Conservation (phyloP, 2,888 invertebrate species). For the Caenorhabditis panamensis region DNA sequence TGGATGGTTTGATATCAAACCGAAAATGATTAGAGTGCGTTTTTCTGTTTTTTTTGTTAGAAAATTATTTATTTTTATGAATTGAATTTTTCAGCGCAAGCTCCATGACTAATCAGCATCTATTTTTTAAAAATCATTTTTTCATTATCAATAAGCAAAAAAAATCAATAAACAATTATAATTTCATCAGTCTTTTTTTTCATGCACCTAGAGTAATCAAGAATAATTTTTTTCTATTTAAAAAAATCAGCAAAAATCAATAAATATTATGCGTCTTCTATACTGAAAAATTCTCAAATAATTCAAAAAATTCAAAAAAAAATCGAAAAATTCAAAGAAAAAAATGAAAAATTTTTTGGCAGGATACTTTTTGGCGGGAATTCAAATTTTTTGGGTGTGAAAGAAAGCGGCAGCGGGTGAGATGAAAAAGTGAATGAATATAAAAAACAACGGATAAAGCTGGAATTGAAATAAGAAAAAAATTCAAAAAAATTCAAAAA, state of each 20-base stretch:
- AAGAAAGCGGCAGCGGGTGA: conserved; percentile 44
- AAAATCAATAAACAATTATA: neutral
- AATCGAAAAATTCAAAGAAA: neutral
- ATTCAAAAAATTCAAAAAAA: neutral
- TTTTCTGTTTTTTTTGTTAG: neutral
- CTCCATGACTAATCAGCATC: conserved; percentile 31
- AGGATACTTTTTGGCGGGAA: too few species aligned
- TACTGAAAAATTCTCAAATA: neutral
- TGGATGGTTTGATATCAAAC: conserved; percentile 46
- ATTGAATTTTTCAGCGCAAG: conserved; percentile 38
- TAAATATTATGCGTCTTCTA: conserved; percentile 42
- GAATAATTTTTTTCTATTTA: neutral
- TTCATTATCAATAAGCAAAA: neutral
- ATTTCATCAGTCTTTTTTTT: neutral
- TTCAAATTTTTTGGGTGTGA: too few species aligned
- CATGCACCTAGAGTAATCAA: neutral
- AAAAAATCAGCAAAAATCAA: conserved; percentile 9
- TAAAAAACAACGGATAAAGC: neutral
- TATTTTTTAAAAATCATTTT: conserved; percentile 2
- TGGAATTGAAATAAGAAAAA: neutral
- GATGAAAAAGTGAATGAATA: neutral
- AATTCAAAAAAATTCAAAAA: neutral
- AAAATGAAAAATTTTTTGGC: conserved; percentile 26
- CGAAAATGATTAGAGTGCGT: conserved; percentile 41
- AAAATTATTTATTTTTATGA: neutral